Base-by-base conservation (phyloP, 2,888 invertebrate genomes). In the Mactromeris polynyma region DNA sequence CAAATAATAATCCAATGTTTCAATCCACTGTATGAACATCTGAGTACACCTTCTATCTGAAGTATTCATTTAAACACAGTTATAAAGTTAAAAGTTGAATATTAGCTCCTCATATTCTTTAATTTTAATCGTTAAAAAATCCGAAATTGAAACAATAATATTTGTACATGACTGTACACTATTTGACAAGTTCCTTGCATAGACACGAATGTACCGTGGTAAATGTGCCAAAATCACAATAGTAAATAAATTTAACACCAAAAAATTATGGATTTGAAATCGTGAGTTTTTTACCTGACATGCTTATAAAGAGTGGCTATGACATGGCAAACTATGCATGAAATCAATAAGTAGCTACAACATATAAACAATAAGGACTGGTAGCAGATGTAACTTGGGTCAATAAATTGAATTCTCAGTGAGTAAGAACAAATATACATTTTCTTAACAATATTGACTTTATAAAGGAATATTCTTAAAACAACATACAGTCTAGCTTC, bases 271-370 rank as follows among this genome's bases (percentile, higher is more conserved):
- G 21, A 58, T n/a, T 58, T 58, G 26, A 58, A 21, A 58, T n/a
- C 21, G 26, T 58, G 9, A 64, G 58, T 64, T 64, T 64, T 64
- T 64, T 64, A 64, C 58, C 58, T 64, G 58, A 64, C 58, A 64
- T 64, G n/a, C 26, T 64, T 64, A 26, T 64, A n/a, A 64, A n/a
- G 26, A 26, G 26, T 26, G 26, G 7, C 11, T n/a, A 64, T 26
- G 26, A 64, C 58, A 64, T 64, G 58, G 58, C 58, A 64, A n/a
- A n/a, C 58, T 64, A 64, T 21, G 58, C n/a, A 51, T 51, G 51
- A 51, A 6, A 64, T 64, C 58, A 64, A 64, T 64, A 64, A 11
- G 26, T 64, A 64, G 26, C 58, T 6, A 64, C 58, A 64, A 26
- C 26, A 64, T 64, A 64, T 9, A 64, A 11, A 9, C 3, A 64